Evolutionary conservation across 1,140 invertebrate genomes (phyloP), one percentile per base, ranked within the genome.

Genomic region (Vanessa tameamea): DNA sequence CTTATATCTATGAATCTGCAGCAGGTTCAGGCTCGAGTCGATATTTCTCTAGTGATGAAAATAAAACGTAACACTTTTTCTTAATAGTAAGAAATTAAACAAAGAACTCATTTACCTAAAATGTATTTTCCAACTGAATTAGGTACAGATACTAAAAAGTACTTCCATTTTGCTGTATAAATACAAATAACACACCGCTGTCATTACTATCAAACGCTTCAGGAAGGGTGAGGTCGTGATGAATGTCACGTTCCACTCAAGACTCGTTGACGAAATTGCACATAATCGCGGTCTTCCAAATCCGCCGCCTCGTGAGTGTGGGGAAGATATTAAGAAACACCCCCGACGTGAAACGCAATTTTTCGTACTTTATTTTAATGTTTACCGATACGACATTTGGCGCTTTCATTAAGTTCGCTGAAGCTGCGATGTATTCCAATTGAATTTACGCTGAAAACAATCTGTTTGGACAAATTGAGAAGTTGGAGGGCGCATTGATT

Each of bases 381-480:
- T 86, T 85, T 82, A 82, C 76, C 79, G 74, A 83, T 81, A 77
- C 75, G 73, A 74, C 75, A 79, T 85, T 84, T 64, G 47, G 53
- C 47, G 26, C 20, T 65, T 47, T 43, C 23, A 59, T 59, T 59
- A 59, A 59, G 20, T 59, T 26, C 23, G 48, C 48, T n/a, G 20
- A 6, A 3, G 23, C 70, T 47, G 53, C 71, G 64, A 55, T 66
- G 23, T 64, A 59, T 55, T 74, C 59, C 72, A 64, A 69, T 74
- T 74, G 72, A 84, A 84, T 87, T 68, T 73, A 82, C 75, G 76
- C 79, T 79, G 82, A 81, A 88, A 87, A 87, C 85, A 87, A 88
- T 86, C 82, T 85, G 85, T 88, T 88, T 86, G 82, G 73, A 82
- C 82, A 84, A 88, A 84, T 79, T 84, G 79, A 82, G 78, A 84